These are phyloP conservation scores for Agriopis leucophaearia DNA, from an alignment of 2,888 invertebrate genomes.

Conservation along the genomic window DNA sequence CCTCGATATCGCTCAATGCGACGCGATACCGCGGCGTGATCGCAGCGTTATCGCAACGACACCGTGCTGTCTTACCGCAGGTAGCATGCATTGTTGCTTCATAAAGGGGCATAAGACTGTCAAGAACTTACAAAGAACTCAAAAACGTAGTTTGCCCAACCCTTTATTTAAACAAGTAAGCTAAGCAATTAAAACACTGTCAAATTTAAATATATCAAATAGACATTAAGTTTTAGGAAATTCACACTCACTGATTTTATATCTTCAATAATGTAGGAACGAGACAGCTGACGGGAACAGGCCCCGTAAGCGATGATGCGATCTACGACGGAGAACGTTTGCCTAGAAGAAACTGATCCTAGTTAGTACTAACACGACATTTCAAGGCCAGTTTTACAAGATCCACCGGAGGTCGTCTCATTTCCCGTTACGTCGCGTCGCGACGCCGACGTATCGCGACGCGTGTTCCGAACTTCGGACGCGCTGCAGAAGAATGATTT, in stretches of 20 bases:
- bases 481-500: conserved; percentile 61
- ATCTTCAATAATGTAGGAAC: too few species aligned
- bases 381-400: background rate
- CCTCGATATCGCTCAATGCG: conserved; percentile 77
- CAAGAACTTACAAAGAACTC: background rate
- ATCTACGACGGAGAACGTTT: too few species aligned
- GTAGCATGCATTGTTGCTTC: background rate
- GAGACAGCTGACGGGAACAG: too few species aligned
- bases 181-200: too few species aligned
- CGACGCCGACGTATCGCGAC: conserved; percentile 7
- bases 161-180: too few species aligned
- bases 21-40: conserved; percentile 67
- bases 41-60: conserved; percentile 55
- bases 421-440: conserved; percentile 26
- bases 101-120: background rate
- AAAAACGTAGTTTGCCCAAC: too few species aligned
- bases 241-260: too few species aligned
- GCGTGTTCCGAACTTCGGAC: conserved; percentile 63
- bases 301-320: too few species aligned
- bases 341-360: too few species aligned
- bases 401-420: conserved; percentile 5
- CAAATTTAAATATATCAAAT: too few species aligned
- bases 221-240: too few species aligned
- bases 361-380: background rate
- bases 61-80: conserved; percentile 34